Conservation (phyloP, 2,888 invertebrate genomes). For the Nematopogon swammerdamellus region DNA sequence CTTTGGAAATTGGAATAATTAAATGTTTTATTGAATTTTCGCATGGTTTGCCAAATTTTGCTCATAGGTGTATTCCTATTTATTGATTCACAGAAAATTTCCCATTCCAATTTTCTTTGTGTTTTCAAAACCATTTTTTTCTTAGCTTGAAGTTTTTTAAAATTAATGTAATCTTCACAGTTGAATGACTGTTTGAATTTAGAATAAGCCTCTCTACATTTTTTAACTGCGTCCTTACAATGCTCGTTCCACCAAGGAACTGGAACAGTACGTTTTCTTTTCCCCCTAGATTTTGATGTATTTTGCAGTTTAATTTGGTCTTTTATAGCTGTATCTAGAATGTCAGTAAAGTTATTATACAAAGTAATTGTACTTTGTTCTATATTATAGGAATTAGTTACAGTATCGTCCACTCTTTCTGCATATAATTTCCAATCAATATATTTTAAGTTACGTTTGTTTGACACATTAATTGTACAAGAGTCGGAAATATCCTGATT, state of each 20-base stretch:
- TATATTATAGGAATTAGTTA: neutral
- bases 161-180: neutral
- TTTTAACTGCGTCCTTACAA: slow-evolving; percentile 1
- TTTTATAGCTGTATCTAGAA: neutral
- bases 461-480: neutral
- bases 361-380: neutral
- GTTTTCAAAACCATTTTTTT: slow-evolving; percentile 2
- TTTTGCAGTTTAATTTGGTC: neutral
- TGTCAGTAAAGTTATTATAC: neutral
- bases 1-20: neutral
- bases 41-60: neutral
- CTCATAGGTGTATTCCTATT: neutral
- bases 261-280: neutral
- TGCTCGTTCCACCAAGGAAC: slow-evolving; percentile 2
- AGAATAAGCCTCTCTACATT: too few species aligned
- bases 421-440: slow-evolving; percentile 5
- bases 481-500: slow-evolving; percentile 1
- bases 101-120: neutral
- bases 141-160: slow-evolving; percentile 1
- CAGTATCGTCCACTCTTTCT: neutral
- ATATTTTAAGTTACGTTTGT: slow-evolving; percentile 3
- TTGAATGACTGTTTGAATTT: too few species aligned
- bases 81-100: neutral
- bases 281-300: too few species aligned
- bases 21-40: neutral